Base-by-base conservation (phyloP, 2,113 vertebrate genomes). In the Oceanites oceanicus region DNA sequence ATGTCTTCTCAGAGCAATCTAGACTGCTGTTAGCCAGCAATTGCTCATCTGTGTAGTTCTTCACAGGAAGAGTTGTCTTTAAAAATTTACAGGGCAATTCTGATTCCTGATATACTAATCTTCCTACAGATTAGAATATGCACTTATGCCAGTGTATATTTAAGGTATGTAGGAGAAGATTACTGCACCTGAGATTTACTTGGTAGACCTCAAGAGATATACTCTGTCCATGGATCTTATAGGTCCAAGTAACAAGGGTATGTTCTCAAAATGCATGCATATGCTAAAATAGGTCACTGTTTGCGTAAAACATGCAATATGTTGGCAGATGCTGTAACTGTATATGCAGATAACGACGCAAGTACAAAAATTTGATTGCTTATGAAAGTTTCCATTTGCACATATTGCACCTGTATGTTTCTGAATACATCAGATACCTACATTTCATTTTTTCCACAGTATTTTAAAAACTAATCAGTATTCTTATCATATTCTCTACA, bases 141-240 rank as follows among this genome's bases (percentile, higher is more conserved):
- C 81, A 66, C 63, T 85, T 27, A 34, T 70, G 63, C 44, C 71
- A 63, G 74, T 72, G 84, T 92, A 93, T 85, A 92, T 92, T 82
- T 81, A 83, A 81, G 42, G 45, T 65, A 62, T 49, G 47, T 45
- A 89, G 75, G 34, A 94, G 58, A 78, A 86, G 80, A 94, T 91
- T 42, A 76, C 71, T 7, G 17, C 86, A 97, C 83, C 92, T 94
- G 89, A 94, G 88, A 92, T 94, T 79, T 96, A 87, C 55, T 18
- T 78, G 90, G 59, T 80, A 92, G 73, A 85, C 62, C 53, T 95
- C 59, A 70, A 70, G 40, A 90, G 56, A 84, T 13, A 53, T 23
- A 21, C 53, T 89, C 55, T 92, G n/a, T 45, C 72, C 25, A 22
- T 79, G 86, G 58, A 92, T 66, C 27, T 66, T 63, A 44, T 0